These are phyloP conservation scores for Seira sanloemensis DNA, from an alignment of 2,888 invertebrate species.

Conservation along the genomic window DNA sequence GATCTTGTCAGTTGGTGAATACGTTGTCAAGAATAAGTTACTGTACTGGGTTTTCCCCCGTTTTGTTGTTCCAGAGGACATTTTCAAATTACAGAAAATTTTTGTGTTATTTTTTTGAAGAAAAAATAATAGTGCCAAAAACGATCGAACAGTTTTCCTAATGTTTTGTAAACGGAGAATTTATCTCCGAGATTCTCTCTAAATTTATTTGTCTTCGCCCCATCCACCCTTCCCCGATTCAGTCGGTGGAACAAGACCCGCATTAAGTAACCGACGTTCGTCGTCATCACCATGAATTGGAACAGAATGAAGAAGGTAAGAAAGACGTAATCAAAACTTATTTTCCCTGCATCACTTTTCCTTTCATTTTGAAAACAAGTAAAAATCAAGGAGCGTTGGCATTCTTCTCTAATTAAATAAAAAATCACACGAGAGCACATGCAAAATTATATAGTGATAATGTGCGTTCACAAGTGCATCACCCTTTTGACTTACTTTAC, in stretches of 20 bases:
- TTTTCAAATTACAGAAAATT: not conserved
- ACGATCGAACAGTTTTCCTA: constrained; percentile 14
- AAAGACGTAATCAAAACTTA: not conserved
- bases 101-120: not conserved
- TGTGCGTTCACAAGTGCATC: constrained; percentile 39
- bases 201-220: not conserved
- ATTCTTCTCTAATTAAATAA: not conserved
- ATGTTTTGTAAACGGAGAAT: not conserved
- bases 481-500: constrained; percentile 59
- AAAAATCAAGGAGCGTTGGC: not conserved
- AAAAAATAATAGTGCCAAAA: constrained; percentile 36
- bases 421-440: constrained; percentile 12
- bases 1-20: no score
- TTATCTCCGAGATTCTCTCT: constrained; percentile 32
- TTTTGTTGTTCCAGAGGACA: not conserved
- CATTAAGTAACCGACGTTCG: constrained; percentile 33
- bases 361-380: not conserved
- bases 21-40: no score
- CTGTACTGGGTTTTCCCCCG: no score
- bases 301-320: constrained; percentile 63
- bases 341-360: constrained; percentile 18
- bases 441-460: constrained; percentile 35
- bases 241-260: not conserved
- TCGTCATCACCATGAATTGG: constrained; percentile 41
- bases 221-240: not conserved